A percentile compares a stretch with the other conserved stretches of the same genome.
Evolutionary conservation across 2,888 invertebrate species (phyloP).

Genomic region (Cheilosia urbana): DNA sequence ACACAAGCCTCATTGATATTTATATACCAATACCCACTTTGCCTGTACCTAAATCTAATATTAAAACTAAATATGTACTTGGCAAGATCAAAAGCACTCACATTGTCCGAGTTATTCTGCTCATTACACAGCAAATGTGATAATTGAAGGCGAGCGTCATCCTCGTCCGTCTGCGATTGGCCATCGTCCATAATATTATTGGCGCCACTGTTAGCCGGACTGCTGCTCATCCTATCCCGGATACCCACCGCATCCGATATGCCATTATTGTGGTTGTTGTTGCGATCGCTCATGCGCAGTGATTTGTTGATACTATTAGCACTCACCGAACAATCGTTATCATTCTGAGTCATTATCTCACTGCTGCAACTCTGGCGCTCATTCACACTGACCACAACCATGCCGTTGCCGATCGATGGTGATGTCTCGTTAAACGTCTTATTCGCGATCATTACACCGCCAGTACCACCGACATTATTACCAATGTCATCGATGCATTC

Average conservation of each 20-base stretch:
- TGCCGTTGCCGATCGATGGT: slow-evolving; percentile 51
- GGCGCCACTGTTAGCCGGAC: slow-evolving; percentile 63
- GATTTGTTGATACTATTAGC: slow-evolving; percentile 66
- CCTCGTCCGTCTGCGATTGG: slow-evolving; percentile 60
- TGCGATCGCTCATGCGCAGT: slow-evolving; percentile 72
- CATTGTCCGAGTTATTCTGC: slow-evolving; percentile 68
- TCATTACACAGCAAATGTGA: slow-evolving; percentile 73
- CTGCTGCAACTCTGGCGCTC: slow-evolving; percentile 18
- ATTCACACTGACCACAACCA: slow-evolving; percentile 43
- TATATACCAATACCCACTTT: too few relatives aligned
- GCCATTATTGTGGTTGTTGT: slow-evolving; percentile 64
- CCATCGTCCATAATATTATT: slow-evolving; percentile 60
- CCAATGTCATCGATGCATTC: slow-evolving; percentile 71
- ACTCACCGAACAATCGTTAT: slow-evolving; percentile 60
- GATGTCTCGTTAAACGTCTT: slow-evolving; percentile 64
- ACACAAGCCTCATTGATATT: too few relatives aligned
- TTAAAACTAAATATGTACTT: slow-evolving; percentile 1
- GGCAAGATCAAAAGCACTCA: slow-evolving; percentile 54
- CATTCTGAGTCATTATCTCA: slow-evolving; percentile 63
- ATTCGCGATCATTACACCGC: slow-evolving; percentile 66
- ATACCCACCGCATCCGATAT: slow-evolving; percentile 39
- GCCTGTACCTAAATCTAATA: not conserved
- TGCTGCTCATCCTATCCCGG: slow-evolving; percentile 29
- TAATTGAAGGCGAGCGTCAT: slow-evolving; percentile 73
- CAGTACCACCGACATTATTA: slow-evolving; percentile 63